Base-by-base conservation (phyloP, 2,797 vertebrate species). In the Dendrocincla fuliginosa region DNA sequence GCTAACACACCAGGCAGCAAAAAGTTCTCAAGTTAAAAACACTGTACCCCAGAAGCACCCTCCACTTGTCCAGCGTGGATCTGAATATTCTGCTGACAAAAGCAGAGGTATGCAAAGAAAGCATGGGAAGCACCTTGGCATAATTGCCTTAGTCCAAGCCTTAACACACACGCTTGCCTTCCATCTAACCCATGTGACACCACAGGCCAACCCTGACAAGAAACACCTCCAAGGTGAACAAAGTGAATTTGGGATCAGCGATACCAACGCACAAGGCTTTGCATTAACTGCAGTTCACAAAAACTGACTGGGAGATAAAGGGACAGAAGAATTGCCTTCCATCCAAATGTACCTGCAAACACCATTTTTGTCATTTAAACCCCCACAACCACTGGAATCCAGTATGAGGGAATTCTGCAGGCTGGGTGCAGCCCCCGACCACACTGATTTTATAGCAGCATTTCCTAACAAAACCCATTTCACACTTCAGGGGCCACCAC, bases 11-110 rank as follows among this genome's bases (percentile, higher is more conserved):
- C 11, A 15, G 7, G 33, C 24, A 69, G 52, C 23, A n/a, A 35
- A 83, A 28, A 0, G 0, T 23, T 32, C 57, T 82, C 1, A 3
- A 25, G 33, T 6, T 14, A 19, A 30, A n/a, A 20, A 15, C 5
- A 17, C 19, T 2, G 7, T 13, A 30, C 10, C 42, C 25, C 24
- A 28, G 30, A 17, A 56, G 25, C 53, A 33, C 7, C 24, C 41
- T 37, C 24, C 0, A 0, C 28, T 68, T 27, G 6, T 6, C 50
- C 57, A 15, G 25, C 0, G 6, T 1, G 2, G 18, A 56, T 13
- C 35, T 6, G 39, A 69, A 11, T 13, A 9, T 6, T 6, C 2
- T 2, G 4, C 0, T 14, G n/a, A 27, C 35, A 55, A 39, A 71
- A 53, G 33, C 46, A 35, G 6, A 23, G 18, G 16, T 11, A 22